Evolutionary conservation across 1,140 invertebrate genomes (phyloP).

Genomic region (Lepidotrigona ventralis): DNA sequence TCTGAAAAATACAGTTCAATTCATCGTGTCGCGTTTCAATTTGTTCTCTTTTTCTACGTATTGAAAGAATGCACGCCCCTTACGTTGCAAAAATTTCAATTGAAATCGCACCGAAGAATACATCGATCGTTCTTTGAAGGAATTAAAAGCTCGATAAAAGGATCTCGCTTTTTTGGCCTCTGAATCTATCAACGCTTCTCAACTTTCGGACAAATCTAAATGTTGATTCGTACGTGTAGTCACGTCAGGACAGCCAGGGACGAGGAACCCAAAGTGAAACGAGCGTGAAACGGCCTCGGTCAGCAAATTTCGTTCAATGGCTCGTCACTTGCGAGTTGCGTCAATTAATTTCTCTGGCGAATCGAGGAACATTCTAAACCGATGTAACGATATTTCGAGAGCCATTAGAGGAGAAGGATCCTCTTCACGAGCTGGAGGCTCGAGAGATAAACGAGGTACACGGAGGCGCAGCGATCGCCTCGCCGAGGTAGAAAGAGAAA

Average conservation of each 20-base stretch:
- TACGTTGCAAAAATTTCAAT: constrained; percentile 15
- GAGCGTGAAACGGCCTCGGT: too few species aligned
- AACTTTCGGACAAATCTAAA: too few species aligned
- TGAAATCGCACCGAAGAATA: neutral
- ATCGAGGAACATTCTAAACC: constrained; percentile 43
- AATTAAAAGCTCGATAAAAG: neutral
- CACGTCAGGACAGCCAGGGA: too few species aligned
- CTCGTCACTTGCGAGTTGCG: neutral
- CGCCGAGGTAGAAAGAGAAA: constrained; percentile 1
- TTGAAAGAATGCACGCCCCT: neutral
- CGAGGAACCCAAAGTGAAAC: too few species aligned
- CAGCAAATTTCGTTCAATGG: neutral
- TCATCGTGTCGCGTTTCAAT: too few species aligned
- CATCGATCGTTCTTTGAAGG: neutral
- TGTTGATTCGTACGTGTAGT: too few species aligned
- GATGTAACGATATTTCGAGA: constrained; percentile 55
- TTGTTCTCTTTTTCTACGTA: too few species aligned
- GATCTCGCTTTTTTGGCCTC: neutral
- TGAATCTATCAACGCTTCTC: neutral
- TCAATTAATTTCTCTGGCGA: constrained; percentile 23
- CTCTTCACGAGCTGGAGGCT: constrained; percentile 39
- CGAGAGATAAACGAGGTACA: constrained; percentile 52
- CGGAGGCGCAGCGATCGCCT: constrained; percentile 15
- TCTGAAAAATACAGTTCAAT: neutral
- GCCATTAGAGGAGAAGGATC: constrained; percentile 36